A percentile compares a stretch with the other conserved stretches of the same genome.
phyloP scores from a whole-genome alignment of 2,888 invertebrate genomes.

The Achlya flavicornis region DNA sequence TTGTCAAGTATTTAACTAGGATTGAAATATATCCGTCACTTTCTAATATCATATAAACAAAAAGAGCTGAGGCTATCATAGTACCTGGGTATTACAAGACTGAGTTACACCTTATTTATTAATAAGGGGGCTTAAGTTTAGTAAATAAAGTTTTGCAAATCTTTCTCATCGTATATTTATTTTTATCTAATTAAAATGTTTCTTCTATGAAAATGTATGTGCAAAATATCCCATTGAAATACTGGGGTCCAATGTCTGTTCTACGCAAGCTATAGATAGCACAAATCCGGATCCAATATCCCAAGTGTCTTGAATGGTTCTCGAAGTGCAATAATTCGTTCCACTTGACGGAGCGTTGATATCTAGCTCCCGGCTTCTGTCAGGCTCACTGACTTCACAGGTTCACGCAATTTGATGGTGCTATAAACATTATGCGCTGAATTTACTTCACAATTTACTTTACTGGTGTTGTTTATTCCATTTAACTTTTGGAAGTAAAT shows the following conservation, averaged over 20 bases:
- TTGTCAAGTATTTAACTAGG: too few relatives aligned
- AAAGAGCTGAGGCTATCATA: too few relatives aligned
- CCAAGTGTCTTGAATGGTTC: not conserved
- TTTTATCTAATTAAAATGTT: too few relatives aligned
- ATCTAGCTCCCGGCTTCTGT: not conserved
- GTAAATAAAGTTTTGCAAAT: too few relatives aligned
- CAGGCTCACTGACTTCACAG: not conserved
- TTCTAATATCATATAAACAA: too few relatives aligned
- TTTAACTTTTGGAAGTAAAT: not conserved
- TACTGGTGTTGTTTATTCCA: not conserved
- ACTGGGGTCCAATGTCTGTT: not conserved
- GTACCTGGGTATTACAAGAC: too few relatives aligned
- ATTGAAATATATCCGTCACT: too few relatives aligned
- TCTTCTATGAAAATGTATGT: too few relatives aligned
- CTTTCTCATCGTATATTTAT: too few relatives aligned
- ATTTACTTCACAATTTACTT: not conserved
- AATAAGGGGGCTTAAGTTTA: too few relatives aligned
- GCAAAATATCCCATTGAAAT: not conserved
- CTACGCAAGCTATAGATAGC: not conserved
- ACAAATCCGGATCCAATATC: not conserved
- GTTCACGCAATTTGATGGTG: constrained; percentile 4
- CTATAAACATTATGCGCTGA: not conserved
- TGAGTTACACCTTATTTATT: too few relatives aligned
- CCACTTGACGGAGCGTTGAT: not conserved
- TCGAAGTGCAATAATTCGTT: not conserved